Evolutionary conservation across 2,797 vertebrate species (phyloP), one percentile per base, ranked within the genome.

Genomic region (Hypotaenidia okinawae): DNA sequence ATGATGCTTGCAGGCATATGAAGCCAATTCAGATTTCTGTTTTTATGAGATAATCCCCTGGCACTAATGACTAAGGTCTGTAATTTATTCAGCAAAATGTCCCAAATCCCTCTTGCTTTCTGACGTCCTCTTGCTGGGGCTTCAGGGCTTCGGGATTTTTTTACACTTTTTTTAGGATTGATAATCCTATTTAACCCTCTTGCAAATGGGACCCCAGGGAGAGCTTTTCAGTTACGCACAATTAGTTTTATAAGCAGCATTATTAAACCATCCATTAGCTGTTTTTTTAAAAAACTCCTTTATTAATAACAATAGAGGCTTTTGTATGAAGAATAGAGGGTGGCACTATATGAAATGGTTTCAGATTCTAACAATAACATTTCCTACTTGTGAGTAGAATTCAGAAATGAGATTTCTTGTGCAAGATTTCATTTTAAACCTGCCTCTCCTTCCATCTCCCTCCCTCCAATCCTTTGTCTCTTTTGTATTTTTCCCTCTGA

Each of bases 231-330:
- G 91, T 96, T 94, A 94, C 67, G 94, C 93, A 59, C 72, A 87
- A 95, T 94, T 93, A 91, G 43, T 86, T 96, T 94, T 92, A 88
- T 57, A 87, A 81, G 93, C 39, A 95, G 93, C n/a, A 7, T 95
- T 84, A 95, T 90, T 94, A 94, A 91, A 93, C 92, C 62, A 94
- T 87, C 69, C 66, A 89, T 85, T 97, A 94, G 69, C 77, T 67
- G 15, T 10, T 24, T 63, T 59, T 37, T 14, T 25, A 10, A 45
- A 41, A 76, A 77, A 25, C 64, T 94, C 28, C 52, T 67, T 91
- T 91, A 82, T 94, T 89, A 95, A 85, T 80, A 83, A 61, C 41
- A 90, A 73, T 41, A 72, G 74, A 81, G 33, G 13, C 25, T 92
- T 93, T 82, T 85, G 49, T 83, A 90, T 70, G 32, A 85, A 83